A percentile compares a stretch with the other conserved stretches of the same genome.
Evolutionary conservation across 2,113 vertebrate genomes (phyloP).

Genomic region (Dendropsophus ebraccatus): DNA sequence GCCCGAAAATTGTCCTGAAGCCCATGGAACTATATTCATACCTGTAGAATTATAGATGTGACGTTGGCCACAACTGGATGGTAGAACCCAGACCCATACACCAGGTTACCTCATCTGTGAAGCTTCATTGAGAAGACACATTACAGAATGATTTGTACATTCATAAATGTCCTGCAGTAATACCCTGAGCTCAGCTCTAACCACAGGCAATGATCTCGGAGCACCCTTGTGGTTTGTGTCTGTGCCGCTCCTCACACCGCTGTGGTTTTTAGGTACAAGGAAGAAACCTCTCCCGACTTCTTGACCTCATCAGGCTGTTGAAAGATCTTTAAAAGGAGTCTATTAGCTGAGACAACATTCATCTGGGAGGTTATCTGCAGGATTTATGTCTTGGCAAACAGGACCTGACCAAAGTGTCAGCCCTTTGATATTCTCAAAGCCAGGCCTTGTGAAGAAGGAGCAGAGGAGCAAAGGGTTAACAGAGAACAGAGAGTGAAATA

Average conservation of each 20-base stretch:
- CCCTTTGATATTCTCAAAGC: constrained; percentile 1
- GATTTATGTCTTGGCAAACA: constrained; percentile 27
- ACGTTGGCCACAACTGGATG: no score
- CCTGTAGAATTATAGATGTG: no score
- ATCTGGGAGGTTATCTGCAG: not conserved
- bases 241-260: not conserved
- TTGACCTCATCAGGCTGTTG: constrained; percentile 24
- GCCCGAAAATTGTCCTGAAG: no score
- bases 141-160: not conserved
- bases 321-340: constrained; percentile 15
- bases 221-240: not conserved
- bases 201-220: not conserved
- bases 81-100: no score
- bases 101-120: no score
- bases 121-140: not conserved
- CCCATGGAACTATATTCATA: no score
- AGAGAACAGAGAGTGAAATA: not conserved
- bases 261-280: not conserved
- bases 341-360: not conserved
- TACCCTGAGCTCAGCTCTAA: not conserved
- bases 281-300: constrained; percentile 14
- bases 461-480: no score
- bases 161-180: not conserved
- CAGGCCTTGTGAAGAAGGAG: not conserved
- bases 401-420: constrained; percentile 8